Evolutionary conservation across 2,888 invertebrate genomes (phyloP), one percentile per base, ranked within the genome.

Genomic region (Phymatocera aterrima): DNA sequence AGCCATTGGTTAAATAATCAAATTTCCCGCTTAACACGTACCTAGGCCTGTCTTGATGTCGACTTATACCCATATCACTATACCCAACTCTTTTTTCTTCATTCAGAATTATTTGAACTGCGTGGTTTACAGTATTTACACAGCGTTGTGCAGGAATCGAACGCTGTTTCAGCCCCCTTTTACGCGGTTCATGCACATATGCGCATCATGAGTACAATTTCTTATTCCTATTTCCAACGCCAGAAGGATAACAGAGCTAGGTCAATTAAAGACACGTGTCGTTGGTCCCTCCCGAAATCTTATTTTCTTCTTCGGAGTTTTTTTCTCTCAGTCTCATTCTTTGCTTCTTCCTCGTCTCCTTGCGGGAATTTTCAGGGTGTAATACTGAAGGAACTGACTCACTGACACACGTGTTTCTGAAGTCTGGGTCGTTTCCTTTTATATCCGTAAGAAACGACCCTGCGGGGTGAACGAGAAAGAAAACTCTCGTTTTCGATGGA

Each of bases 1-100:
- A 77, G 75, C 60, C 81, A 78, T 81, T 81, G 78, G 83, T 82
- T 82, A 83, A 83, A 83, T 83, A 83, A 83, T 82, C 81, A 79
- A 40, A 75, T 68, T 68, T 10, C n/a, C 43, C 68, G 46, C 10
- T 8, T 21, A 6, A 10, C 43, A 24, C 8, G 10, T 6, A 24
- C 28, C 40, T 8, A 24, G 24, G 28, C 28, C 10, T 57, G 28
- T 57, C 15, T 48, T 18, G n/a, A 48, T 18, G 18, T 6, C 48
- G n/a, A 48, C n/a, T 48, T n/a, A n/a, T 3, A 5, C 18, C 48
- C n/a, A 12, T 46, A 46, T 46, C 12, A 40, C 40, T 40, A 40
- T 12, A 1, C 40, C 1, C 40, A 6, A 12, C 40, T 40, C 12
- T 40, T 2, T 40, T 40, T 40, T 46, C 15, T n/a, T 46, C 12